Base-by-base conservation (phyloP, 2,797 vertebrate species). In the Eremophila alpestris region DNA sequence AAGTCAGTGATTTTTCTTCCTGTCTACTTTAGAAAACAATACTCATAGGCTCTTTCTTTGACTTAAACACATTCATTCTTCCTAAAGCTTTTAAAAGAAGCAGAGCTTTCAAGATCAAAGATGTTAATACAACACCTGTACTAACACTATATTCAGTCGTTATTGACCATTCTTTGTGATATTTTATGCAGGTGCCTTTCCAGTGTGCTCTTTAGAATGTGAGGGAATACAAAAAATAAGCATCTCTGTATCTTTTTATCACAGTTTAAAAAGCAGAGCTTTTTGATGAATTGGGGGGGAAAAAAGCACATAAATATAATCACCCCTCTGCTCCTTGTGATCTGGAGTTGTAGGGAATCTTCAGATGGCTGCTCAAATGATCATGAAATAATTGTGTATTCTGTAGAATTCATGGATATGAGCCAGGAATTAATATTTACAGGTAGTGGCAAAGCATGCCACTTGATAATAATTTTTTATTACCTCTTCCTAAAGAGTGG, bases 61-160 rank as follows among this genome's bases (percentile, higher is more conserved):
- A 94, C 96, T 95, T 90, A 94, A 94, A 96, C 87, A 54, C 86
- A 94, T 89, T 95, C 97, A 97, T 98, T 97, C 97, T 96, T 93
- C 93, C 97, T 91, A 97, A 96, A 97, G 91, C 96, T 97, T 97
- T 97, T 96, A 95, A 97, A 97, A 97, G 97, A 97, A 96, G 95
- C 96, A 95, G 83, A 96, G 95, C 95, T 97, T 97, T 93, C 62
- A 74, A 97, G 98, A 98, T 98, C 98, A 98, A 98, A 98, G 97
- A 96, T 97, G 96, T 95, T 95, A 94, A 78, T 83, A 54, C 95
- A 97, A 94, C 98, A 98, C 98, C 98, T 98, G 98, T 97, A 95
- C 97, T 96, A 98, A 98, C 97, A 98, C 89, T 96, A 93, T 96
- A 95, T 96, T 97, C 96, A 95, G 95, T 95, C 92, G 29, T 97